A percentile compares a stretch with the other conserved stretches of the same genome.
Conservation (phyloP, 2,888 invertebrate species). For the Pseudoips prasinana region DNA sequence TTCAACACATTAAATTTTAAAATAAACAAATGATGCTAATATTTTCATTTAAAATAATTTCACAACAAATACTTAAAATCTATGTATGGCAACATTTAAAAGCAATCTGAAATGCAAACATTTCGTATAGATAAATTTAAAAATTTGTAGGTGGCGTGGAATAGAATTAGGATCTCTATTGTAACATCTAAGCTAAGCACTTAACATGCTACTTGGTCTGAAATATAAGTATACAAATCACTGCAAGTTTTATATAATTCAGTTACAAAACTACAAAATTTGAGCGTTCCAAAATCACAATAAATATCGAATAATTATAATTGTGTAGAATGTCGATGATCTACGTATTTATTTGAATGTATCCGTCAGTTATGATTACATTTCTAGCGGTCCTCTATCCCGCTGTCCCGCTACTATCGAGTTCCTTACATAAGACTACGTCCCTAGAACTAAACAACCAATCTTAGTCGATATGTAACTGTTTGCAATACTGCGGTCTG, state of each 20-base stretch:
- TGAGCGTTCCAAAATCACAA: slow-evolving; percentile 54
- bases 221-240: slow-evolving; percentile 22
- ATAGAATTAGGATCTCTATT: slow-evolving; percentile 15
- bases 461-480: slow-evolving; percentile 61
- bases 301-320: slow-evolving; percentile 18
- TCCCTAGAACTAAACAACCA: slow-evolving; percentile 52
- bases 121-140: slow-evolving; percentile 10
- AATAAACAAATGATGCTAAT: slow-evolving; percentile 44
- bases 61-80: slow-evolving; percentile 45
- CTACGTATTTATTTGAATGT: slow-evolving; percentile 16
- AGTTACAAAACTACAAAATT: slow-evolving; percentile 61
- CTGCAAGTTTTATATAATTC: slow-evolving; percentile 19
- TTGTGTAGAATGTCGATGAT: slow-evolving; percentile 22
- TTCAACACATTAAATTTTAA: slow-evolving; percentile 59
- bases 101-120: slow-evolving; percentile 37
- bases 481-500: slow-evolving; percentile 21
- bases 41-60: slow-evolving; percentile 31
- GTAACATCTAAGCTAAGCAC: slow-evolving; percentile 35
- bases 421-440: slow-evolving; percentile 21
- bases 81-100: slow-evolving; percentile 62
- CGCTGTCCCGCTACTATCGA: slow-evolving; percentile 18
- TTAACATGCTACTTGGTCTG: slow-evolving; percentile 53
- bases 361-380: slow-evolving; percentile 22
- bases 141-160: slow-evolving; percentile 20
- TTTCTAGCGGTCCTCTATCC: slow-evolving; percentile 18